Conservation (phyloP, 2,113 vertebrate species). For the Tinamus guttatus region DNA sequence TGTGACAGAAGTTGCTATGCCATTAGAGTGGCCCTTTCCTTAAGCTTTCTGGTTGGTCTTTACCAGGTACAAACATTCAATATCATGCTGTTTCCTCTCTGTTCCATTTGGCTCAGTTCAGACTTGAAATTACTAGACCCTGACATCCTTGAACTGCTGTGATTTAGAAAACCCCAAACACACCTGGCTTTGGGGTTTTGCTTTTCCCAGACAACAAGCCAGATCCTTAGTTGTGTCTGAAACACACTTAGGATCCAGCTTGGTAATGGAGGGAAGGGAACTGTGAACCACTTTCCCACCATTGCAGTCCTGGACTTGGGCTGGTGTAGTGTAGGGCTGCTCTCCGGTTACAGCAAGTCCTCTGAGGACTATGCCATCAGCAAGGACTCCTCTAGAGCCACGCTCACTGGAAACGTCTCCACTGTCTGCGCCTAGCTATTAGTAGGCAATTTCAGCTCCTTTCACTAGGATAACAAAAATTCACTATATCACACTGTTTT, state of each 20-base stretch:
- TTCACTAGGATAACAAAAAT: not conserved
- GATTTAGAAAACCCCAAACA: not conserved
- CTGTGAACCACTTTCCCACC: not conserved
- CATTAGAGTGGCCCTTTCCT: conserved; percentile 71
- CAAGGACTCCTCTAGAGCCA: not conserved
- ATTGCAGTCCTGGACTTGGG: not conserved
- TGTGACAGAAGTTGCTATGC: conserved; percentile 70
- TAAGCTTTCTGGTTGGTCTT: conserved; percentile 69
- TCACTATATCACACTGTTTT: not conserved
- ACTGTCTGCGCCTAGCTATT: not conserved
- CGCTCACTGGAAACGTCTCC: not conserved
- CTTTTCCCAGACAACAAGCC: not conserved
- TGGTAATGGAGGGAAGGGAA: not conserved
- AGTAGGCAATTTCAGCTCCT: not conserved
- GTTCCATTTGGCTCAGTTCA: not conserved
- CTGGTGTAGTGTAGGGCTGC: not conserved
- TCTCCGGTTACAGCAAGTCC: not conserved
- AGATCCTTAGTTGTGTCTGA: not conserved
- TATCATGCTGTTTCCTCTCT: not conserved
- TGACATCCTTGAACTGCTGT: not conserved
- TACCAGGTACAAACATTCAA: conserved; percentile 50
- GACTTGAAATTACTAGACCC: not conserved
- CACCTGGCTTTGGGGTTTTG: not conserved
- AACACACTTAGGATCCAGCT: not conserved
- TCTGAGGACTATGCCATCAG: not conserved